Base-by-base conservation (phyloP, 2,113 vertebrate species). In the Speoplatyrhinus poulsoni region DNA sequence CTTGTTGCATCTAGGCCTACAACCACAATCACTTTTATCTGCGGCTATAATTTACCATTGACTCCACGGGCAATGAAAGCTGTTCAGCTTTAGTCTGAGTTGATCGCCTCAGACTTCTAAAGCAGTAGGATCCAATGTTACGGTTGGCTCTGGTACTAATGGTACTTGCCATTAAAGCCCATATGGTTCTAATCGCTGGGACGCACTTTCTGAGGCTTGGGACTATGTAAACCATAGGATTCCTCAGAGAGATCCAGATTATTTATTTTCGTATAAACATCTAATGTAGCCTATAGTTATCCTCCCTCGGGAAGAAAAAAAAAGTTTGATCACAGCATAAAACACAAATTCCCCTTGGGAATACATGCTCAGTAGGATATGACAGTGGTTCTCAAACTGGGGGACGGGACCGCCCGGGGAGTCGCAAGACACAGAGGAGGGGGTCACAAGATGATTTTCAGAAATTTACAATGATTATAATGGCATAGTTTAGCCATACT, bases 91-190 rank as follows among this genome's bases (percentile, higher is more conserved):
- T 59, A 63, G 12, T 32, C 4, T 54, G 65, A 36, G 58, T 19
- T 15, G 58, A 66, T 15, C 17, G 61, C 57, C 61, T 58, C 12
- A 32, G 36, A 64, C 53, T 19, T 47, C 50, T 12, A 41, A 41
- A 41, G 52, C 61, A 41, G 26, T 19, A 11, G 55, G 54, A 75
- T 75, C 56, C 75, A 33, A 11, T 26, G 58, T 54, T 36, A 46
- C 59, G 49, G 72, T 69, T 36, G 62, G 41, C 55, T 69, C 54
- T n/a, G 33, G 73, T 64, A 56, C 71, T 58, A 50, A 26, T 6
- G 0, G 15, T 17, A 47, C 52, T 49, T 13, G 10, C 59, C 65
- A 67, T 73, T 16, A 76, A 81, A 81, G 62, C 46, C 11, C 65
- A 58, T 60, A 17, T 69, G 73, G 47, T 47, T 53, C 33, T 0